Base-by-base conservation (phyloP, 1,140 invertebrate genomes). In the Brachionus calyciflorus region DNA sequence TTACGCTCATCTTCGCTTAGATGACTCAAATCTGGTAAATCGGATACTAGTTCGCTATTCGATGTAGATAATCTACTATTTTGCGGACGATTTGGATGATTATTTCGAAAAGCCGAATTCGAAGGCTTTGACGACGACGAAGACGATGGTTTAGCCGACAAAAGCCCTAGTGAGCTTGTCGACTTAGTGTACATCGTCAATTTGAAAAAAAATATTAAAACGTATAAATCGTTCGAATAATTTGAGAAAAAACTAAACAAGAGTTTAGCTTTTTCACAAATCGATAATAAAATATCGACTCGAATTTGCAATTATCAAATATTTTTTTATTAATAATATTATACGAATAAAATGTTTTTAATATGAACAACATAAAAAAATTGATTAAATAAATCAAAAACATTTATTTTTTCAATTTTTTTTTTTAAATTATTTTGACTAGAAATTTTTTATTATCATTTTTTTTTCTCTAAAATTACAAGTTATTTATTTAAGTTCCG, bases 1-100 rank as follows among this genome's bases (percentile, higher is more conserved):
- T 91, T 90, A 84, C 95, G 89, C 88, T 98, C 96, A 86, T 98
- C 94, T 81, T 93, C 91, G 81, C 93, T 98, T 82, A 98, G 90
- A 87, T 98, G 94, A 83, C 93, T 96, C 81, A 99, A 89, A 89
- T 98, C 95, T 80, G 94, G 94, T 89, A 93, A 41, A 19, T 73
- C 69, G 24, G 51, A 73, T 2, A 30, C 37, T 0, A 51, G 28
- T 21, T 73, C 30, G 46, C 30, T 26, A 37, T 51, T 73, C 6
- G 69, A 73, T 2, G 28, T 6, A 6, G 69, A 46, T 37, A 33
- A 33, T 0, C 69, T n/a, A 24, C 14, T 65, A 4, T 57, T 19
- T 12, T 9, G 51, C 21, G n/a, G 51, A 24, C 26, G 24, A 37
- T 37, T 37, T 9, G 33, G 33, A 3, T 37, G 33, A n/a, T n/a